Evolutionary conservation across 2,113 vertebrate species (phyloP).

Genomic region (Psilopsiagon aymara): DNA sequence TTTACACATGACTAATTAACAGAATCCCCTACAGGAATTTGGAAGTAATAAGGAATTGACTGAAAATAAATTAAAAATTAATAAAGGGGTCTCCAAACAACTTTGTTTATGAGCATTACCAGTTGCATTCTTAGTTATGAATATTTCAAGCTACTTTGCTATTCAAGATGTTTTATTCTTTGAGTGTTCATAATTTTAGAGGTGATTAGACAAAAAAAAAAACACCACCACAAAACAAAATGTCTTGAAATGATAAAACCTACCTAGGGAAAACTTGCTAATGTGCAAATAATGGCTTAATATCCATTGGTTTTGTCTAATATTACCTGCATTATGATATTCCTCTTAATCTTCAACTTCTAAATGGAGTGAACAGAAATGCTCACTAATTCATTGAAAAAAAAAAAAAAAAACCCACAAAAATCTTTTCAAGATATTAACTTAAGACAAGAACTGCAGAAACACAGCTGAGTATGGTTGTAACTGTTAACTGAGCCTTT

Average conservation of each 20-base stretch:
- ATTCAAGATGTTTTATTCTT: conserved; percentile 78
- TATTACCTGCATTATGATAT: conserved; percentile 48
- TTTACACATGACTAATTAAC: conserved; percentile 85
- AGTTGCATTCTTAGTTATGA: conserved; percentile 81
- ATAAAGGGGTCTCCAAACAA: conserved; percentile 83
- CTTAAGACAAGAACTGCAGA: background rate
- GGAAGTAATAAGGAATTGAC: conserved; percentile 81
- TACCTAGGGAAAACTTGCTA: conserved; percentile 75
- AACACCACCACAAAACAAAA: conserved; percentile 69
- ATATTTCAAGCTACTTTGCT: conserved; percentile 82
- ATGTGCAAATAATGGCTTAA: conserved; percentile 78
- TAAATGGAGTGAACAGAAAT: conserved; percentile 21
- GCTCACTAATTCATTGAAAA: conserved; percentile 21
- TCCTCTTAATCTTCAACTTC: conserved; percentile 42
- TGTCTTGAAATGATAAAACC: conserved; percentile 74
- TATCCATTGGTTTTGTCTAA: conserved; percentile 64
- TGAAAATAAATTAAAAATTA: conserved; percentile 87
- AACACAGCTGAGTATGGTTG: background rate
- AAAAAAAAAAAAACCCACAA: background rate
- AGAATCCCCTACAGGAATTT: conserved; percentile 81
- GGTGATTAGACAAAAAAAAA: conserved; percentile 76
- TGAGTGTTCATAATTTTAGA: conserved; percentile 78
- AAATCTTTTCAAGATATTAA: background rate
- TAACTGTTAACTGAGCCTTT: background rate
- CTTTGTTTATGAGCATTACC: conserved; percentile 82